Evolutionary conservation across 2,888 invertebrate genomes (phyloP).

Genomic region (Linnaemya vulpina): DNA sequence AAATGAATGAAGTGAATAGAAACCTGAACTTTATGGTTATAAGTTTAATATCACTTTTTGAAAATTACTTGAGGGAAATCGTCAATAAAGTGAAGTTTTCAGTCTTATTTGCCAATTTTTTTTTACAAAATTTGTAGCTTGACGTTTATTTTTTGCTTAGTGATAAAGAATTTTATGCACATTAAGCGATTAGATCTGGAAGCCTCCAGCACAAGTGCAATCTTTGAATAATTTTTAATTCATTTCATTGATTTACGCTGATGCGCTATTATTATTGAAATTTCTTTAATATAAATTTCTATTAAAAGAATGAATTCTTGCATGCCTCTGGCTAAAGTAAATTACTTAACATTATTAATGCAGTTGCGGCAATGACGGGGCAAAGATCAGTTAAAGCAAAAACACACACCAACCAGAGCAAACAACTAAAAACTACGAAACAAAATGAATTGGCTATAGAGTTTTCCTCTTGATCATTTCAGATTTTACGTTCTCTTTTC

Average conservation of each 20-base stretch:
- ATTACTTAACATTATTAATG: slow-evolving; percentile 13
- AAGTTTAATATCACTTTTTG: no score
- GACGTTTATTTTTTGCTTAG: no score
- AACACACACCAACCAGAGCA: slow-evolving; percentile 13
- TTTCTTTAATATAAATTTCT: not conserved
- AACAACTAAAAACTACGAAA: slow-evolving; percentile 17
- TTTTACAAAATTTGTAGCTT: no score
- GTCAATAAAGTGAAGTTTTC: no score
- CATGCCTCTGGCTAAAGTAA: slow-evolving; percentile 28
- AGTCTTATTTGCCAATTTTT: no score
- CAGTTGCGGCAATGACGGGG: slow-evolving; percentile 6
- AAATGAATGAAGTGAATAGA: slow-evolving; percentile 16
- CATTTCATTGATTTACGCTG: not conserved
- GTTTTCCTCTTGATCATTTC: slow-evolving; percentile 41
- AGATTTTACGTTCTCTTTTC: slow-evolving; percentile 44
- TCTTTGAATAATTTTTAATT: no score
- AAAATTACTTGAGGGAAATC: no score
- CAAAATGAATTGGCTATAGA: slow-evolving; percentile 31
- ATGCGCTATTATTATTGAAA: not conserved
- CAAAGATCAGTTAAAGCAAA: slow-evolving; percentile 46
- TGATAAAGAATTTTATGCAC: no score
- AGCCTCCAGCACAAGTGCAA: no score
- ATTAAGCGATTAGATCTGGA: no score
- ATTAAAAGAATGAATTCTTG: slow-evolving; percentile 15
- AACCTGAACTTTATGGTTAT: no score